Conservation (phyloP, 2,113 vertebrate species). For the Patagioenas fasciata region DNA sequence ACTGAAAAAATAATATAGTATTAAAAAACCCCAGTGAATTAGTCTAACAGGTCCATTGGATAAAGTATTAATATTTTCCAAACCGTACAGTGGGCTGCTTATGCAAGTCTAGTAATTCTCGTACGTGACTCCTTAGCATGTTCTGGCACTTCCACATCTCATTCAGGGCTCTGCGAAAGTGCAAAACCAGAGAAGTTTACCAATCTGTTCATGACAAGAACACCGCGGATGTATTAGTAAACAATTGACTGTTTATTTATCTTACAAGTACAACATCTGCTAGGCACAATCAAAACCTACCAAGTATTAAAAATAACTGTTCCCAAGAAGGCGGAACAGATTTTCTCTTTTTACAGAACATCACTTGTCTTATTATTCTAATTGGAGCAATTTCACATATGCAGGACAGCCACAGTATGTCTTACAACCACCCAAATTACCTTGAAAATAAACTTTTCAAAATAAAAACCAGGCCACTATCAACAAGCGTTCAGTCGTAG, state of each 20-base stretch:
- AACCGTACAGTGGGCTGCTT: constrained; percentile 90
- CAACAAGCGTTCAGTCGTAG: not conserved
- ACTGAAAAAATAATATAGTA: not conserved
- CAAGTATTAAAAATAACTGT: not conserved
- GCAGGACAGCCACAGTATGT: not conserved
- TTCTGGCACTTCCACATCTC: constrained; percentile 99
- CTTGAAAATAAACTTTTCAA: not conserved
- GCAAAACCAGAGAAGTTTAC: not conserved
- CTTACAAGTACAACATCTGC: not conserved
- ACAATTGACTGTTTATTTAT: not conserved
- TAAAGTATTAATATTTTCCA: not conserved
- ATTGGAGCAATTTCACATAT: not conserved
- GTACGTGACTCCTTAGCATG: constrained; percentile 93
- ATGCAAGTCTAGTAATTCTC: constrained; percentile 95
- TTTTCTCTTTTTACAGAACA: not conserved
- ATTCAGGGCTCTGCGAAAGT: constrained; percentile 87
- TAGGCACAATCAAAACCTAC: not conserved
- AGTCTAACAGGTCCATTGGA: not conserved
- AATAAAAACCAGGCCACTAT: not conserved
- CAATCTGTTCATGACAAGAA: not conserved
- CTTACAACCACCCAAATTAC: not conserved
- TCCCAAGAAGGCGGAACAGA: not conserved
- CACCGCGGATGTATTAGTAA: not conserved
- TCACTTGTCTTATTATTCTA: not conserved
- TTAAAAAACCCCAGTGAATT: not conserved